Evolutionary conservation across 2,797 vertebrate species (phyloP), one percentile per base, ranked within the genome.

Genomic region (Alfaro cultratus): DNA sequence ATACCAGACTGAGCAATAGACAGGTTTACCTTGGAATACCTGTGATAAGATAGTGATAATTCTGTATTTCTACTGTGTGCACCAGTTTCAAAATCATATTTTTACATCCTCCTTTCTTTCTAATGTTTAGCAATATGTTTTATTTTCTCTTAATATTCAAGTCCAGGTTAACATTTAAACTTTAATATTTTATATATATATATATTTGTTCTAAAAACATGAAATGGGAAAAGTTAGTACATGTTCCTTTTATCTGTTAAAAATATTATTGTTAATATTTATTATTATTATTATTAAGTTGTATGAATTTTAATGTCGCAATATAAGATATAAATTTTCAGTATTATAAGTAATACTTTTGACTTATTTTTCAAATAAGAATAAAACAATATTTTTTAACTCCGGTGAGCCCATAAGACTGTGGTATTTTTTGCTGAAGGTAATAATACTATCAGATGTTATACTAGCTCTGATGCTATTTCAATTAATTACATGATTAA

Each of bases 401-500:
- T 26, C 12, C 4, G 10, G 10, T 68, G 64, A 39, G 39, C 11
- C 5, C 1, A 13, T n/a, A 43, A 26, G 39, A 43, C 23, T 0
- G 4, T 13, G 67, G 5, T 70, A 70, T 43, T 70, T 62, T 62
- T 26, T 26, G 10, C 21, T 68, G 36, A 41, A 41, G 36, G 64
- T 68, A 68, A 68, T 41, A 36, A 68, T 68, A 21, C 9, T 9
- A 21, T 53, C 51, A 23, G 23, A 41, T 12, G 39, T 43, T 43
- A 26, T n/a, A 26, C 23, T 18, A 70, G 67, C 39, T 43, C 11
- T 2, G 10, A 70, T 21, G 67, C 23, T 70, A 41, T 39, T 73
- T 75, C 86, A 46, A 82, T 87, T 91, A 62, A 75, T 70, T 67
- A 80, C 71, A 78, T 80, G 86, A 29, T 76, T 21, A 72, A 80